Evolutionary conservation across 1,140 invertebrate genomes (phyloP), one percentile per base, ranked within the genome.

Genomic region (Aphelenchoides avenae): DNA sequence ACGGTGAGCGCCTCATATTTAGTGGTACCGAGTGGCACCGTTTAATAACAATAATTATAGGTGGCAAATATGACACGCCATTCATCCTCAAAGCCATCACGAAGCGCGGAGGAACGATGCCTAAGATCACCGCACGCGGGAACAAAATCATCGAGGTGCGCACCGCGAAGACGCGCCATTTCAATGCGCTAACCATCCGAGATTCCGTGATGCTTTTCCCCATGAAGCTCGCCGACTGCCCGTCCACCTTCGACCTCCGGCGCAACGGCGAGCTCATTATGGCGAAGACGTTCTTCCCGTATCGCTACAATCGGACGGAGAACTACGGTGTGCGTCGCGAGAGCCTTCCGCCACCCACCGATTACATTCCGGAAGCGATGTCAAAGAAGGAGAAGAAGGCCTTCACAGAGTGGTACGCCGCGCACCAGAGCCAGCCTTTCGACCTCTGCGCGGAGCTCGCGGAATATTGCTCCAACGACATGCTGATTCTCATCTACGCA

Each of bases 301-400:
- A 50, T 44, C 9, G 34, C 13, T 31, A 31, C 5, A 49, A 49
- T 44, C 26, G 27, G 5, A 11, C n/a, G 15, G 29, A 13, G 15
- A 49, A 49, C 20, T 49, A 49, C 7, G 47, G 15, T n/a, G 6
- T n/a, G 26, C 15, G 26, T 3, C 29, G 33, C 15, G n/a, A 11
- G 0, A 5, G 15, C 11, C 20, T 49, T 15, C 47, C 47, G 1
- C 47, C 48, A 46, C 34, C 18, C 18, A 15, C 24, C 18, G 48
- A 50, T 40, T 50, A 50, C 5, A 1, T 50, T 5, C 42, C 34
- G n/a, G 48, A 37, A 7, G 48, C 31, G 22, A 50, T 50, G 48
- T 36, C 48, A 9, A n/a, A 31, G 1, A 37, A 50, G 6, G 26
- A 40, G 24, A 31, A 50, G 26, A 15, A 3, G 5, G 37, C 15